These are phyloP conservation scores for Lutraria rhynchaena DNA, from an alignment of 1,140 invertebrate genomes.

Conservation along the genomic window DNA sequence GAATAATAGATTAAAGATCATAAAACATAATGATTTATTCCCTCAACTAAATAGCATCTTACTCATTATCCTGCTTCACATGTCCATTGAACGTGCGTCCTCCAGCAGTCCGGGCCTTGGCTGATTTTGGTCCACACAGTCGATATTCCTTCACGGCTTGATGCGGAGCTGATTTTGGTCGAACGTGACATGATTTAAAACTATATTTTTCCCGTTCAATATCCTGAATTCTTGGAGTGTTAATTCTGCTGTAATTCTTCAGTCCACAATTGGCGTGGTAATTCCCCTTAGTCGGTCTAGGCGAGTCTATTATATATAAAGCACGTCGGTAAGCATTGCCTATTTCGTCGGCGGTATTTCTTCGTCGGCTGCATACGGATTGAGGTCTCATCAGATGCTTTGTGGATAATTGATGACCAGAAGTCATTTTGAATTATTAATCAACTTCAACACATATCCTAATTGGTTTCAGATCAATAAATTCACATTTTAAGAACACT, in stretches of 20 bases:
- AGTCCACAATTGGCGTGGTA: neutral
- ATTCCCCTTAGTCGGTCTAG: neutral
- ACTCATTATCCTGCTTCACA: no score
- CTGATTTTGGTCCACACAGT: no score
- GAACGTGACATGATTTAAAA: neutral
- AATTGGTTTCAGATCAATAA: neutral
- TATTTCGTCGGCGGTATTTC: neutral
- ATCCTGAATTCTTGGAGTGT: constrained; percentile 5
- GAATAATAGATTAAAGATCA: no score
- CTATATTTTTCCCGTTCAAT: constrained; percentile 7
- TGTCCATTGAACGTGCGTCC: no score
- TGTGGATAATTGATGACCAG: neutral
- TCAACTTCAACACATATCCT: neutral
- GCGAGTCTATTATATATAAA: no score
- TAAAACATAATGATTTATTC: no score
- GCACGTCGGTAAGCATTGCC: neutral
- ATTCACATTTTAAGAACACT: no score
- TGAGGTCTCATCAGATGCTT: neutral
- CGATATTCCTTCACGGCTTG: neutral
- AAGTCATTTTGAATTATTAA: neutral
- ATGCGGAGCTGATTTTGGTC: neutral
- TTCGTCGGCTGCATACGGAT: neutral
- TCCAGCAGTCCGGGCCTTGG: no score
- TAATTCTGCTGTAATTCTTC: no score
- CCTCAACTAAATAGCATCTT: no score